phyloP scores from a whole-genome alignment of 2,113 vertebrate genomes.

The Seriola aureovittata region DNA sequence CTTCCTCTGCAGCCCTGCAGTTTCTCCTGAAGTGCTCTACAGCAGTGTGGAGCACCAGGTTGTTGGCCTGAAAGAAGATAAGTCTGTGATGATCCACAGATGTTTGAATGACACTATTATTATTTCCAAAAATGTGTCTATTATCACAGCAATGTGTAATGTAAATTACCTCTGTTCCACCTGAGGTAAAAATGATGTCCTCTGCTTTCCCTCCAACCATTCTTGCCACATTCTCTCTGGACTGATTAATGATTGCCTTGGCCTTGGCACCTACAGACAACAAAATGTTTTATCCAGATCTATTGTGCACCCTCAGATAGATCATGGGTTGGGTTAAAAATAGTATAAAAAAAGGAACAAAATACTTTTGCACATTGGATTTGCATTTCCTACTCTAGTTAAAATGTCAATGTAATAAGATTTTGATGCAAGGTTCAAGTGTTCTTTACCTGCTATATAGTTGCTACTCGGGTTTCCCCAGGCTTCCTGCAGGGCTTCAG shows the following conservation, averaged over 20 bases:
- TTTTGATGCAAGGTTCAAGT: background rate
- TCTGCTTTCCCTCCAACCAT: constrained; percentile 89
- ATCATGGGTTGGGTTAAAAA: background rate
- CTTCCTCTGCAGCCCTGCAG: constrained; percentile 22
- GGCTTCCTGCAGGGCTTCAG: constrained; percentile 88
- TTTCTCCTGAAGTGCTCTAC: constrained; percentile 84
- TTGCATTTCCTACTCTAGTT: background rate
- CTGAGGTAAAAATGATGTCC: constrained; percentile 94
- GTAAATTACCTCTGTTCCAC: constrained; percentile 93
- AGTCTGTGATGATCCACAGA: background rate
- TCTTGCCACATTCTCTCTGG: constrained; percentile 88
- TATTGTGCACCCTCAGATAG: background rate
- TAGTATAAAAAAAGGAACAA: background rate
- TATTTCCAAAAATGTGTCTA: background rate
- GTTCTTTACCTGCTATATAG: constrained; percentile 87
- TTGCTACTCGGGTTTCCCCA: constrained; percentile 97
- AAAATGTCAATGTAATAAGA: background rate
- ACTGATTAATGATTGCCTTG: constrained; percentile 85
- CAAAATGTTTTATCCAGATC: background rate
- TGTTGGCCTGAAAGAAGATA: constrained; percentile 89
- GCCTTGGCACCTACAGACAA: constrained; percentile 87
- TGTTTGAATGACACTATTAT: background rate
- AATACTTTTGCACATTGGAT: background rate
- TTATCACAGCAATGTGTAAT: background rate
- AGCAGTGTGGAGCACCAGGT: constrained; percentile 90